These are phyloP conservation scores for Capromys pilorides DNA, from an alignment of 2,797 vertebrate genomes.

Conservation along the genomic window DNA sequence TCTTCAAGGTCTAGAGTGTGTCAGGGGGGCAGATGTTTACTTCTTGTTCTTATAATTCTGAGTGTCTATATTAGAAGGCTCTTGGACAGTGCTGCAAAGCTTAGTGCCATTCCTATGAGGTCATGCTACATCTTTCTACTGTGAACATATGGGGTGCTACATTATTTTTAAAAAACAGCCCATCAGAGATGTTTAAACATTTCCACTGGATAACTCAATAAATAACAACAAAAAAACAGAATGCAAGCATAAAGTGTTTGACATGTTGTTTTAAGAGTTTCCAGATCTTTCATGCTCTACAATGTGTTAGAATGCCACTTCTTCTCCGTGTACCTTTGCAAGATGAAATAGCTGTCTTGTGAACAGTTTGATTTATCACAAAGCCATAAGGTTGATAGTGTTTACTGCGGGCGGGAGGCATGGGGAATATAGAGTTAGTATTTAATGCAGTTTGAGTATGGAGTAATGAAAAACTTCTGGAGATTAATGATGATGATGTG, in stretches of 20 bases:
- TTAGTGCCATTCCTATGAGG: too few species aligned
- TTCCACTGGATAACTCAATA: not conserved
- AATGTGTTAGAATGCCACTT: not conserved
- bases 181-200: not conserved
- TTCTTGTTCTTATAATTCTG: not conserved
- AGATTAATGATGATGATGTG: not conserved
- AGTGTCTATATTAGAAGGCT: not conserved
- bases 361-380: not conserved
- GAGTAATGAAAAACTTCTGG: not conserved
- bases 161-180: not conserved
- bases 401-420: not conserved
- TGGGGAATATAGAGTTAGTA: not conserved
- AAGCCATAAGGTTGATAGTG: not conserved
- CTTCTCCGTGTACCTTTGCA: not conserved
- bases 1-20: not conserved
- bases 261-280: not conserved
- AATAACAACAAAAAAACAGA: not conserved
- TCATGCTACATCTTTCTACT: not conserved
- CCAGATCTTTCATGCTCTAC: not conserved
- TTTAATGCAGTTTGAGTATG: not conserved
- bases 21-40: not conserved
- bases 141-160: not conserved
- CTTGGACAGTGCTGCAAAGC: not conserved
- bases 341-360: not conserved
- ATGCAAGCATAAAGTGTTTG: not conserved